Base-by-base conservation (phyloP, 1,140 invertebrate species). In the Tribolium castaneum region DNA sequence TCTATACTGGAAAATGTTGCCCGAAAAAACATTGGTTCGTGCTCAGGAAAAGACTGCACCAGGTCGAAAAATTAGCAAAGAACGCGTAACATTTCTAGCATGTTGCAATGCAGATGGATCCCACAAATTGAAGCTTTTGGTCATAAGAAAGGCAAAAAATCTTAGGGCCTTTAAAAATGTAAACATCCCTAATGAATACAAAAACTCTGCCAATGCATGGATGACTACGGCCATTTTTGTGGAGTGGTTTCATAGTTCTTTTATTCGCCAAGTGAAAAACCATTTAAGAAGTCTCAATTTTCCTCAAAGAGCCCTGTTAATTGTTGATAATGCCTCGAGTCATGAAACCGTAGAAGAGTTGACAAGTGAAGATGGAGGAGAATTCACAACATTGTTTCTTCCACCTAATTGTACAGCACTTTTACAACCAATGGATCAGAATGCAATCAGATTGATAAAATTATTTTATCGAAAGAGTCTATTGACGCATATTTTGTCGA, bases 1-100 rank as follows among this genome's bases (percentile, higher is more conserved):
- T n/a, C 73, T 86, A 9, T 84, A 79, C 76, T 87, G 84, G 84
- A 82, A 83, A 79, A 49, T 80, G 12, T 75, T 87, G 70, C 83
- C 84, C 9, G 70, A 79, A 70, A 81, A 54, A 78, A 80, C 79
- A 12, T 82, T 54, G 30, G 80, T 83, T 49, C 52, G 66, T 22
- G 7, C 25, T 22, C 72, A 6, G n/a, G 16, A 76, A 75, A 76
- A 39, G 22, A 78, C 62, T 54, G 80, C 77, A 22, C 52, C 66
- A 59, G 81, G 79, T n/a, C 70, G 50, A n/a, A 84, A 85, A 80
- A 77, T 70, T 39, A 76, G 78, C 49, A 81, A 78, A 39, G 75
- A 83, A 30, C 45, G 80, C 72, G 9, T 84, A 13, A 82, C 80
- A 0, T 78, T 82, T 52, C 66, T 85, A 25, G 77, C 77, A 9